Evolutionary conservation across 2,113 vertebrate genomes (phyloP).

Genomic region (Malurus alboscapulatus): DNA sequence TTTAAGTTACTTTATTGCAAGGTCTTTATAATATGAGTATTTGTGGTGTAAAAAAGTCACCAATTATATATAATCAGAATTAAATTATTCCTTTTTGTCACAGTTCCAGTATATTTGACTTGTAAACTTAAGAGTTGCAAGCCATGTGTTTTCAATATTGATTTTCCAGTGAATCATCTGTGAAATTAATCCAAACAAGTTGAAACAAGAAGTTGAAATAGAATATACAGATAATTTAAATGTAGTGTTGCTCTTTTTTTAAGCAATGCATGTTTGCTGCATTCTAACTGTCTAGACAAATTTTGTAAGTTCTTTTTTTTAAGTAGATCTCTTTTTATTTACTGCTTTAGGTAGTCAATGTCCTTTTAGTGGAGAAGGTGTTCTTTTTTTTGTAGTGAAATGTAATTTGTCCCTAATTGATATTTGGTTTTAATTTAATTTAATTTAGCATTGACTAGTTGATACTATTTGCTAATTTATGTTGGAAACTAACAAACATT

Average conservation of each 20-base stretch:
- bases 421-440: not conserved
- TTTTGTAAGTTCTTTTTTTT: not conserved
- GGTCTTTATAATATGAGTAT: not conserved
- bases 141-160: not conserved
- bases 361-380: not conserved
- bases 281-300: not conserved
- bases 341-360: not conserved
- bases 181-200: not conserved
- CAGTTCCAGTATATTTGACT: not conserved
- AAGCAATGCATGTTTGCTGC: not conserved
- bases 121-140: not conserved
- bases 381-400: not conserved
- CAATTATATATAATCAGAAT: not conserved
- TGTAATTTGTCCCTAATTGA: not conserved
- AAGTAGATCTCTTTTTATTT: not conserved
- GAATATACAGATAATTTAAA: not conserved
- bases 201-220: not conserved
- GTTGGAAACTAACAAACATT: not conserved
- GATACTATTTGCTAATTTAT: not conserved
- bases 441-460: not conserved
- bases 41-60: not conserved
- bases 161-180: not conserved
- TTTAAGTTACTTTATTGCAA: not conserved
- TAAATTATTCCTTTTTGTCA: not conserved
- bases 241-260: not conserved